Percentiles rank a stretch among this genome's conserved stretches.
Conservation (phyloP, 2,888 invertebrate species). For the Teleogryllus oceanicus region DNA sequence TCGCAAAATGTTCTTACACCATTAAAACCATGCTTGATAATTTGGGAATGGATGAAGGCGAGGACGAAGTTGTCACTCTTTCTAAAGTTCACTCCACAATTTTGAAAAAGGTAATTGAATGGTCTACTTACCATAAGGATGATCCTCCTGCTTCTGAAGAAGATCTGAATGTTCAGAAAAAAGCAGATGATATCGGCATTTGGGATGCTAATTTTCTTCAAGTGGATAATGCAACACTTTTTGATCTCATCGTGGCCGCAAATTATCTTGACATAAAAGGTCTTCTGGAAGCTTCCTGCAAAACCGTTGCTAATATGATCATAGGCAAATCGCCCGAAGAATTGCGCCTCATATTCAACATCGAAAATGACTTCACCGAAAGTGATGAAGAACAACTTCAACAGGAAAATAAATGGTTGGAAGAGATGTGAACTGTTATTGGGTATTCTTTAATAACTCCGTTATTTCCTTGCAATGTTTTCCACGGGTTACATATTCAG, state of each 20-base stretch:
- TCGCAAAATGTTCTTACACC: conserved; percentile 97
- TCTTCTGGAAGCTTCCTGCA: conserved; percentile 87
- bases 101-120: conserved; percentile 87
- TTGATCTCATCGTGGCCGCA: conserved; percentile 93
- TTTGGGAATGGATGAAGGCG: conserved; percentile 80
- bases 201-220: conserved; percentile 99
- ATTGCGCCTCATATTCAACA: neutral
- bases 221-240: conserved; percentile 95
- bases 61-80: conserved; percentile 91
- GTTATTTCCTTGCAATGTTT: too few species aligned
- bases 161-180: conserved; percentile 94
- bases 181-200: conserved; percentile 97
- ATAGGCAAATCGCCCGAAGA: conserved; percentile 1
- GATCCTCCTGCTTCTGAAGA: conserved; percentile 95
- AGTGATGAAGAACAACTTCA: too few species aligned
- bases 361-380: neutral
- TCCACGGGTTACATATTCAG: too few species aligned
- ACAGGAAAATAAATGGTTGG: too few species aligned
- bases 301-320: neutral
- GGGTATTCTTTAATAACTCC: too few species aligned
- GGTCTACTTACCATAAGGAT: conserved; percentile 92
- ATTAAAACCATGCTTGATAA: conserved; percentile 98
- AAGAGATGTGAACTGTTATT: too few species aligned
- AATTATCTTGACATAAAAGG: conserved; percentile 96
- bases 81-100: conserved; percentile 98